Base-by-base conservation (phyloP, 2,113 vertebrate species). In the Tachysurus fulvidraco region DNA sequence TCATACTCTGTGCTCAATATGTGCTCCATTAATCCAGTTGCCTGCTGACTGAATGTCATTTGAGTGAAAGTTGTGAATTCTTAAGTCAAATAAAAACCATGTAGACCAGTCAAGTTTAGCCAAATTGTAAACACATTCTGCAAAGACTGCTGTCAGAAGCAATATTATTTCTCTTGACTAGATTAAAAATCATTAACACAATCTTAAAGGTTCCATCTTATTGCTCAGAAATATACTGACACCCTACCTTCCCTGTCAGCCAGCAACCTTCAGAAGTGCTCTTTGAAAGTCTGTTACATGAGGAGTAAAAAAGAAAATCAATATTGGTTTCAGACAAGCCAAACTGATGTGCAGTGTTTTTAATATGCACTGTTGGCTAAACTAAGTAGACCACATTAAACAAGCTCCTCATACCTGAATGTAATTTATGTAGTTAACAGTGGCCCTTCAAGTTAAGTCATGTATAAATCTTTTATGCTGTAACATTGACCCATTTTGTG, bases 251-350 rank as follows among this genome's bases (percentile, higher is more conserved):
- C 36, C 19, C 79, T 62, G 79, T 41, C 23, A 62, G 57, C 57
- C 25, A 25, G 36, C 80, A 50, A 65, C 36, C 23, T 81, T 81
- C 55, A 59, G 55, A 81, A 62, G 25, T 81, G 79, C 19, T 46
- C 2, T 62, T 62, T 81, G 57, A 5, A 62, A 62, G 79, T 62
- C 36, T 44, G 30, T 62, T 62, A n/a, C 79, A 60, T 81, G 57
- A 81, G 21, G 57, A 44, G 28, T 80, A 78, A 78, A 79, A 8
- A 25, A 55, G 79, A 62, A 81, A 81, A 62, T 62, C 79, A n/a
- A 81, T 28, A 54, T 54, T 77, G 44, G 13, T 59, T 44, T 16
- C 57, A 81, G 57, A 23, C 36, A 41, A 55, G 78, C 28, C 54
- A 81, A 81, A 41, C 78, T 59, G 55, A 81, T 62, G 19, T 30